Base-by-base conservation (phyloP, 2,797 vertebrate genomes). In the Toxotes lorentzi region DNA sequence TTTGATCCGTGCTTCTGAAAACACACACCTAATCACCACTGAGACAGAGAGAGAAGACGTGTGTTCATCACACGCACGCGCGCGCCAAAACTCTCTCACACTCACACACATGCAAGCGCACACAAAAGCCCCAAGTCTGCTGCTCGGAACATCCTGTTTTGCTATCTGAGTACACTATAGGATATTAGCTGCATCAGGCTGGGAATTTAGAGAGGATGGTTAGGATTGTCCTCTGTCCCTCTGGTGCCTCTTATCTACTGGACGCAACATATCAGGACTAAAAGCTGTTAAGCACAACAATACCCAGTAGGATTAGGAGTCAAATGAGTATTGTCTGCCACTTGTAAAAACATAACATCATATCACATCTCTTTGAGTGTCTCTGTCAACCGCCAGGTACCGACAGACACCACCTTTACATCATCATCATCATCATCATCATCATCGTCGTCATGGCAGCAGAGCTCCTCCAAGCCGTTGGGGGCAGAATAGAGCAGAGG, bases 371-470 rank as follows among this genome's bases (percentile, higher is more conserved):
- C 32, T 63, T 69, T 79, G n/a, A n/a, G n/a, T n/a, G 58, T 78
- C 34, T 66, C 24, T 74, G 27, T 53, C 60, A 21, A 14, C 48
- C 70, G 56, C 17, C 30, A 72, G 48, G 54, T 7, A 54, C 27
- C 4, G 5, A 63, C 50, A 23, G 2, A 9, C 57, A 10, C 41
- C 21, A 70, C 59, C 27, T 45, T 45, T 21, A 19, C 70, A 32
- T 47, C 53, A 40, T 23, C 34, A 59, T 83, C 51, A 30, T 79
- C 70, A 32, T 47, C 53, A 40, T 23, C 34, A 59, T 83, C 51
- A 30, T 79, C 67, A 58, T 83, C 51, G 27, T 79, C 65, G 59
- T 74, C 62, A 92, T 91, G 88, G 90, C 91, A 76, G 76, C 89
- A 78, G 65, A 86, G 12, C 82, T 92, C 66, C 70, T 88, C 78